Evolutionary conservation across 1,140 invertebrate genomes (phyloP).

Genomic region (Apolygus lucorum): DNA sequence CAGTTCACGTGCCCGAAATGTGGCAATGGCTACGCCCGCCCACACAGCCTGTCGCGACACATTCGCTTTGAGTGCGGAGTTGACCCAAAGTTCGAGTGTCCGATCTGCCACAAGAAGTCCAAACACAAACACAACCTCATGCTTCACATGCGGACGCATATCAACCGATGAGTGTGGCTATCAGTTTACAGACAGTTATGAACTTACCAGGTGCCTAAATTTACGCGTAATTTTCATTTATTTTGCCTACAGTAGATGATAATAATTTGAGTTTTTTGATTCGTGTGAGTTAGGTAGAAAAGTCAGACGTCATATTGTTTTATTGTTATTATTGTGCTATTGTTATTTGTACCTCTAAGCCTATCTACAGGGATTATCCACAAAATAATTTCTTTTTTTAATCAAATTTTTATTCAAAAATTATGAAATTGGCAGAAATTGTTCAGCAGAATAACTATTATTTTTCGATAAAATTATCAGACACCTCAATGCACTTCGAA

Average conservation of each 20-base stretch:
- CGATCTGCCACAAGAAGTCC: constrained; percentile 30
- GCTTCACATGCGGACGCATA: constrained; percentile 27
- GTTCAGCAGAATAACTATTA: background rate
- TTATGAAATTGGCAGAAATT: too few species aligned
- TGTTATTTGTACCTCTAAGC: background rate
- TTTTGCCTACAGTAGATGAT: background rate
- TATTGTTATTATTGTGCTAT: background rate
- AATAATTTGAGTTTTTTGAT: background rate
- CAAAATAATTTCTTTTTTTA: too few species aligned
- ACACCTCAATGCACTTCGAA: background rate
- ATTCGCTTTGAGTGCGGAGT: constrained; percentile 34
- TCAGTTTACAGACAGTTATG: too few species aligned
- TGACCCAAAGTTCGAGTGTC: constrained; percentile 34
- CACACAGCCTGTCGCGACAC: constrained; percentile 41
- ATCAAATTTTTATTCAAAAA: too few species aligned
- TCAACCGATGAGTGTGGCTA: background rate
- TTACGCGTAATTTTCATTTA: background rate
- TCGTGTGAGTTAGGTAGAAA: background rate
- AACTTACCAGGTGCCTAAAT: background rate
- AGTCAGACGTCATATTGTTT: background rate
- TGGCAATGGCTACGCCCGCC: constrained; percentile 48
- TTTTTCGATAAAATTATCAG: background rate
- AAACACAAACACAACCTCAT: constrained; percentile 34
- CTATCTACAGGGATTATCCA: background rate
- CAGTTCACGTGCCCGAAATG: constrained; percentile 44